Base-by-base conservation (phyloP, 1,140 invertebrate genomes). In the Lepidostoma basale region DNA sequence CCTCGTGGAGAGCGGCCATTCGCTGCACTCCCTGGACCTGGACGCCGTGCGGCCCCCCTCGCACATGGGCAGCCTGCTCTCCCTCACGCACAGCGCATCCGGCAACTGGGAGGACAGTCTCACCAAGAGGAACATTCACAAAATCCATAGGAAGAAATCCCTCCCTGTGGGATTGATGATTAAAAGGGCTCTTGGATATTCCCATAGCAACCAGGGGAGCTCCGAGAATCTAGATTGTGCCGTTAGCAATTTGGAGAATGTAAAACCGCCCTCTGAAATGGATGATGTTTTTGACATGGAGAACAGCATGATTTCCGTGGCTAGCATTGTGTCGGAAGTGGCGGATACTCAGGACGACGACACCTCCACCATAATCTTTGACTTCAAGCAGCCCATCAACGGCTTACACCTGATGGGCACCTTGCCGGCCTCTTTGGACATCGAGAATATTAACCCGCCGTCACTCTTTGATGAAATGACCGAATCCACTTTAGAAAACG, bases 191-290 rank as follows among this genome's bases (percentile, higher is more conserved):
- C 76, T 92, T 0, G 87, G 82, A 28, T 85, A 88, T 58, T 84
- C 81, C 0, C 75, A 76, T 3, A 75, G 80, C 49, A 84, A 85
- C 75, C 84, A 84, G 12, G 85, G 84, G 1, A 89, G 88, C 70
- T 81, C 88, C 0, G 88, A 89, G 73, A 87, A 87, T 77, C 73
- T 88, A 3, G 77, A 87, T 52, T 84, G 83, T 68, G 84, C 81
- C 1, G 73, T 78, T 20, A 82, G 80, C 66, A 66, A 66, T 78
- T 76, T 95, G 42, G 93, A 94, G 18, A 91, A 91, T 69, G 87
- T 93, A 0, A 92, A 92, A 74, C 92, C 92, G 12, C 92, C 93
- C 0, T 92, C 92, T 0, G 85, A 90, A 69, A 89, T 95, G 88
- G 90, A 92, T 45, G 87, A 92, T 69, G 74, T 92, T 10, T 80